Evolutionary conservation across 2,888 invertebrate genomes (phyloP).

Genomic region (Lepas anatifera): DNA sequence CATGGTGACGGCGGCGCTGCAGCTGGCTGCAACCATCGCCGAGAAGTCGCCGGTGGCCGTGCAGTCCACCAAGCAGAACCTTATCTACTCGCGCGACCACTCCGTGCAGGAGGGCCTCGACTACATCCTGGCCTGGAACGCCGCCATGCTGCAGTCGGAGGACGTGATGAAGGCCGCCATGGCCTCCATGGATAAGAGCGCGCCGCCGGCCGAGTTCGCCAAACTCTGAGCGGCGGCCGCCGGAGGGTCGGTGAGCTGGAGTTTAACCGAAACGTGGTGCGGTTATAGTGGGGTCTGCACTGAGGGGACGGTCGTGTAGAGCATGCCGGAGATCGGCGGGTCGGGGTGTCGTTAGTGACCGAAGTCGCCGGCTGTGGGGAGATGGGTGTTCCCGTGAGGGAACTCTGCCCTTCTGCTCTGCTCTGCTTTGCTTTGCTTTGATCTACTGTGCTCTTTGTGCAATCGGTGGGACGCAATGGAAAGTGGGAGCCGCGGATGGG

Average conservation of each 20-base stretch:
- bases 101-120: conserved; percentile 75
- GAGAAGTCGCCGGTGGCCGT: conserved; percentile 87
- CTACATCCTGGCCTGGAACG: conserved; percentile 79
- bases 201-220: conserved; percentile 54
- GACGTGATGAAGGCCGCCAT: conserved; percentile 69
- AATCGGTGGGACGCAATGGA: too few relatives aligned
- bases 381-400: too few relatives aligned
- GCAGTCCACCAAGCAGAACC: conserved; percentile 71
- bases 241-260: background rate
- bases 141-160: conserved; percentile 78
- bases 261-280: too few relatives aligned
- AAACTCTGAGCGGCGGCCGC: conserved; percentile 42
- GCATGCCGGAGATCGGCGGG: too few relatives aligned
- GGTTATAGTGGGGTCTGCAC: too few relatives aligned
- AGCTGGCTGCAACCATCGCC: conserved; percentile 66
- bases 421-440: too few relatives aligned
- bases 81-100: conserved; percentile 80
- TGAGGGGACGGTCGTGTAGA: too few relatives aligned
- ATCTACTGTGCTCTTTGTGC: too few relatives aligned
- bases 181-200: conserved; percentile 57
- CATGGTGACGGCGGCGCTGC: conserved; percentile 56
- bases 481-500: too few relatives aligned
- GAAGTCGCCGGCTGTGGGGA: too few relatives aligned
- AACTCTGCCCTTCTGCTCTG: too few relatives aligned
- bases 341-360: too few relatives aligned